phyloP scores from a whole-genome alignment of 2,797 vertebrate genomes.

The Megaceryle alcyon region DNA sequence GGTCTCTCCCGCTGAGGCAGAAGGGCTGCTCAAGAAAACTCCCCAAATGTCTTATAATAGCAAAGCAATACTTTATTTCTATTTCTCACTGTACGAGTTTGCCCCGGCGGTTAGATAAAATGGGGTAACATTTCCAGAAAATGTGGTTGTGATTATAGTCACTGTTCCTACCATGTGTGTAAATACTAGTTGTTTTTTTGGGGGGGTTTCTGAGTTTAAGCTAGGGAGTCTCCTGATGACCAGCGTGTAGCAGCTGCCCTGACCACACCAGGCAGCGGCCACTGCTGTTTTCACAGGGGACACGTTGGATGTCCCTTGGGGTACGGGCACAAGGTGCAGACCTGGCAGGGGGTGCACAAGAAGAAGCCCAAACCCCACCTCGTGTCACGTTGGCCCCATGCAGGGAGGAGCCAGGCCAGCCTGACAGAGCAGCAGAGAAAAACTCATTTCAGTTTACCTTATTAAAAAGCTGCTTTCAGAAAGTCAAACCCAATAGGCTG shows the following conservation, averaged over 20 bases:
- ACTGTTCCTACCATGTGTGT: neutral
- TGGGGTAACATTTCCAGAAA: neutral
- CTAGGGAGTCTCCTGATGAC: neutral
- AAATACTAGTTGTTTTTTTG: neutral
- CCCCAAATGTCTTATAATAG: neutral
- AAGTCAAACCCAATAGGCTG: neutral
- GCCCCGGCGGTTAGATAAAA: neutral
- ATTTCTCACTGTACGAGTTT: neutral
- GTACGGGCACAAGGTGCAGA: neutral
- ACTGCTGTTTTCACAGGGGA: neutral
- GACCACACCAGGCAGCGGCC: neutral
- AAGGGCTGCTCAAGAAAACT: constrained; percentile 13
- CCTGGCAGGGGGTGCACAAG: accelerated
- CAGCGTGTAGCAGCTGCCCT: neutral
- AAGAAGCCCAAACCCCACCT: neutral
- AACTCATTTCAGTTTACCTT: accelerated
- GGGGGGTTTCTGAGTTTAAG: neutral
- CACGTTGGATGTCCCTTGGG: accelerated
- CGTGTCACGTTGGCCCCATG: accelerated
- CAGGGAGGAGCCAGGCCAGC: neutral
- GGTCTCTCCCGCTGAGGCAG: neutral
- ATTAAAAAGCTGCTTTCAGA: neutral
- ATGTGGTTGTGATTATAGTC: neutral
- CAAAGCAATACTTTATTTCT: neutral
- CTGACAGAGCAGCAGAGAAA: neutral